These are phyloP conservation scores for Oxycera nigricornis DNA, from an alignment of 2,888 invertebrate species.

Conservation along the genomic window DNA sequence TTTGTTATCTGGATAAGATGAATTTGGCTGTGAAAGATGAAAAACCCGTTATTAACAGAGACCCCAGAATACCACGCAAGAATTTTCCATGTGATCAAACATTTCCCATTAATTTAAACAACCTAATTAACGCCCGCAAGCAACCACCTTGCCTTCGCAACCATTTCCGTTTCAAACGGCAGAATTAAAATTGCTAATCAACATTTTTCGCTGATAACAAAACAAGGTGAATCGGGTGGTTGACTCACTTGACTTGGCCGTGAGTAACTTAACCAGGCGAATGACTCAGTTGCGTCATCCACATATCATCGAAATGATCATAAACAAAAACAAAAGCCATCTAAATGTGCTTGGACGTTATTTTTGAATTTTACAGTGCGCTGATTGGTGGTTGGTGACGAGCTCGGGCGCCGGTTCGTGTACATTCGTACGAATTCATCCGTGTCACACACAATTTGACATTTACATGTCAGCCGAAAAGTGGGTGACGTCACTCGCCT, in stretches of 20 bases:
- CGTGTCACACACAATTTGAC: neutral
- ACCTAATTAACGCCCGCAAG: neutral
- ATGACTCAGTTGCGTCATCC: neutral
- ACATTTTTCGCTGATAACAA: neutral
- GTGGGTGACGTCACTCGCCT: slow-evolving; percentile 22
- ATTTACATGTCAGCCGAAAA: neutral
- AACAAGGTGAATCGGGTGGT: neutral
- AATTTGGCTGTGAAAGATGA: no score
- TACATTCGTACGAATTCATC: neutral
- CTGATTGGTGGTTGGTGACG: no score
- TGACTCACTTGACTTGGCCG: neutral
- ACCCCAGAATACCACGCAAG: no score
- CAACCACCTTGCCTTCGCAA: neutral
- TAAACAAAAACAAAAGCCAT: slow-evolving; percentile 2
- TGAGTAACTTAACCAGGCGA: neutral
- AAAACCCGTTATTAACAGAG: no score
- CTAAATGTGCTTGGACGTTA: no score
- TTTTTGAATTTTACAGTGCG: neutral
- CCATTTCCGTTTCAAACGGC: neutral
- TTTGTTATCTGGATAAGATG: no score
- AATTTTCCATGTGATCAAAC: no score
- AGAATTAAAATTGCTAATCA: neutral
- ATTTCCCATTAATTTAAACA: no score
- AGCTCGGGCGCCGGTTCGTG: no score
- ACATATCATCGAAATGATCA: neutral